Percentiles rank a stretch among this genome's conserved stretches.
These are phyloP conservation scores for Acanthopagrus latus DNA, from an alignment of 2,797 vertebrate genomes.

Conservation along the genomic window DNA sequence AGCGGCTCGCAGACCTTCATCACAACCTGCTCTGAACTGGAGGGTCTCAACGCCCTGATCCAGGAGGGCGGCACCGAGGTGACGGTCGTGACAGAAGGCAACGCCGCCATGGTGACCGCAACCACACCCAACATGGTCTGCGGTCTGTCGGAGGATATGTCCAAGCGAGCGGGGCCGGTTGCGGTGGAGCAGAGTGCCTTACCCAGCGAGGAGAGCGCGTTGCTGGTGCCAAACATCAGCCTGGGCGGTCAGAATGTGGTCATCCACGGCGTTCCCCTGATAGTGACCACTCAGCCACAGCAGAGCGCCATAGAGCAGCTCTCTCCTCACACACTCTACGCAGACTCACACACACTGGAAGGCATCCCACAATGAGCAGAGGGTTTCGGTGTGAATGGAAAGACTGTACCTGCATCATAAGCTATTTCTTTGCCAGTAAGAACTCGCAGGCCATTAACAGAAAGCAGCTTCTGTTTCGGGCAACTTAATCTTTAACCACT, in stretches of 20 bases:
- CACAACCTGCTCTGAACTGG: conserved; percentile 92
- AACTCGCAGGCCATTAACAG: conserved; percentile 9
- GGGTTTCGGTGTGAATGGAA: not conserved
- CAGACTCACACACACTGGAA: conserved; percentile 75
- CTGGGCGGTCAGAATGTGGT: conserved; percentile 79
- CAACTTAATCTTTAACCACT: conserved; percentile 28
- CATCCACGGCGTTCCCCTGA: conserved; percentile 82
- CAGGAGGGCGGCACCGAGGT: conserved; percentile 93
- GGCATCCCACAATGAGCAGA: conserved; percentile 63
- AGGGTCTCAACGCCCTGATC: conserved; percentile 93
- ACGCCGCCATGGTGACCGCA: conserved; percentile 73
- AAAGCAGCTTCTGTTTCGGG: conserved; percentile 9
- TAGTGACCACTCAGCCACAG: conserved; percentile 74
- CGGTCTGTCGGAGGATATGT: conserved; percentile 66
- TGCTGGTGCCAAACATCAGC: conserved; percentile 78
- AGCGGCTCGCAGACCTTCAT: conserved; percentile 88
- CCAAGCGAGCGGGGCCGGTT: conserved; percentile 72
- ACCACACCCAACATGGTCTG: conserved; percentile 72
- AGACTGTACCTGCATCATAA: conserved; percentile 57
- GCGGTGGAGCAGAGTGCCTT: conserved; percentile 43
- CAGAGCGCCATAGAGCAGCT: conserved; percentile 71
- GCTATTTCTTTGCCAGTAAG: conserved; percentile 52
- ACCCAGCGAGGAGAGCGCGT: conserved; percentile 53
- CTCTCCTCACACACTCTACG: conserved; percentile 78
- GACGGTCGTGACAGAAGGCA: conserved; percentile 91